A percentile compares a stretch with the other conserved stretches of the same genome.
Evolutionary conservation across 2,797 vertebrate genomes (phyloP).

Genomic region (Rhadinocentrus ornatus): DNA sequence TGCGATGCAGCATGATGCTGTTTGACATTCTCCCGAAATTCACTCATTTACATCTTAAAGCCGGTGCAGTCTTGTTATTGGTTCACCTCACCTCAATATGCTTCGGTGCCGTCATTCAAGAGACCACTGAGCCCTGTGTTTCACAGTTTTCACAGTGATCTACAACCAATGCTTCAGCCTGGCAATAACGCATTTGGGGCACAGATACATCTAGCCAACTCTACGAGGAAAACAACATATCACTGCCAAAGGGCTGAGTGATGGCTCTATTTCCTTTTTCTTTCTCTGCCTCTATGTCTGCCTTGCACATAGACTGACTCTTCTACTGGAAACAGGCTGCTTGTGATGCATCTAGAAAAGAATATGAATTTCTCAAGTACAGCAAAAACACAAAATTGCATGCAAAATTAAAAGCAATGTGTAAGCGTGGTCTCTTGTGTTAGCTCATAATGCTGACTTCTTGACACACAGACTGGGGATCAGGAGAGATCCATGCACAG

Average conservation of each 20-base stretch:
- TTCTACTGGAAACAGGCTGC: constrained; percentile 28
- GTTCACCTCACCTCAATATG: constrained; percentile 52
- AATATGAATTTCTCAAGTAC: constrained; percentile 39
- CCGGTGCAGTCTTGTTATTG: constrained; percentile 19
- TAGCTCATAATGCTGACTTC: constrained; percentile 27
- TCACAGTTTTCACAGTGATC: constrained; percentile 69
- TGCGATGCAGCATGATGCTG: background rate
- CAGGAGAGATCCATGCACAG: background rate
- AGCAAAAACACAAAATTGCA: constrained; percentile 28
- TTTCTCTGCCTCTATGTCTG: constrained; percentile 34
- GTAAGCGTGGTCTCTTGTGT: constrained; percentile 35
- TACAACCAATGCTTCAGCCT: constrained; percentile 65
- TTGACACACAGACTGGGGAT: constrained; percentile 6
- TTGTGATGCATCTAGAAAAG: constrained; percentile 22
- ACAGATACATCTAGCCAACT: constrained; percentile 67
- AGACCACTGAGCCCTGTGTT: constrained; percentile 36
- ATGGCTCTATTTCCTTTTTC: constrained; percentile 70
- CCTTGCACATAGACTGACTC: constrained; percentile 46
- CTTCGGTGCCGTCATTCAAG: constrained; percentile 43
- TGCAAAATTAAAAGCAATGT: constrained; percentile 54
- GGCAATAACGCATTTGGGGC: constrained; percentile 71
- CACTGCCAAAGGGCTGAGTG: constrained; percentile 76
- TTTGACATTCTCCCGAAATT: constrained; percentile 19
- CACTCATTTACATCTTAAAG: constrained; percentile 41
- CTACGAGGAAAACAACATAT: constrained; percentile 79